Conservation (phyloP, 2,888 invertebrate genomes). For the Cyclophora punctaria region DNA sequence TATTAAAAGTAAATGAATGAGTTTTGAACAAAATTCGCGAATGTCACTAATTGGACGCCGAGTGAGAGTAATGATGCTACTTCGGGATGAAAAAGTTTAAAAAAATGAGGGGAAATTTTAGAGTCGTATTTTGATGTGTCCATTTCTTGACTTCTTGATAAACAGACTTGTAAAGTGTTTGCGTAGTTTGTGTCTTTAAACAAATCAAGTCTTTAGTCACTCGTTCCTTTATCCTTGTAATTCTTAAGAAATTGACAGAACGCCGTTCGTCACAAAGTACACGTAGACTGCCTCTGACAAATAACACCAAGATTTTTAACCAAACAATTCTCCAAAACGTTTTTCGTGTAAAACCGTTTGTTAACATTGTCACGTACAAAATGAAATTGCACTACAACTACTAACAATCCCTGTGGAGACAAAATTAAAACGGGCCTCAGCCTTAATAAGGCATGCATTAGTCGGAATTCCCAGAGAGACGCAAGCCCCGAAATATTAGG, state of each 20-base stretch:
- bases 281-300: too few relatives aligned
- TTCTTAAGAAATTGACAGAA: too few relatives aligned
- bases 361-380: too few relatives aligned
- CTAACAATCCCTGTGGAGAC: too few relatives aligned
- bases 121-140: conserved; percentile 4
- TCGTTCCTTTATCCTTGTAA: too few relatives aligned
- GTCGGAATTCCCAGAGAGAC: not conserved
- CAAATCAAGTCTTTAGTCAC: too few relatives aligned
- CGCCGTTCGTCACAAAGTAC: too few relatives aligned
- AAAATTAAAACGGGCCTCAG: not conserved
- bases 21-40: conserved; percentile 31
- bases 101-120: conserved; percentile 4
- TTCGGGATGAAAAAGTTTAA: conserved; percentile 8
- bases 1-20: conserved; percentile 43
- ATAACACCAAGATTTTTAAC: too few relatives aligned
- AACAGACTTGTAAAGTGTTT: conserved; percentile 5
- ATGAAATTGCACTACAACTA: too few relatives aligned
- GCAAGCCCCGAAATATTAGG: conserved; percentile 27
- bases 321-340: too few relatives aligned
- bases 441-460: conserved; percentile 16
- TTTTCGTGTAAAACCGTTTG: too few relatives aligned
- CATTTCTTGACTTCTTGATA: conserved; percentile 10
- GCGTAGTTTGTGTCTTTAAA: not conserved
- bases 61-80: conserved; percentile 33
- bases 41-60: conserved; percentile 39